Evolutionary conservation across 35 echinoderm and acorn worm species (phyloP), one percentile per base, ranked within the genome.

Genomic region (Heliocidaris tuberculata): DNA sequence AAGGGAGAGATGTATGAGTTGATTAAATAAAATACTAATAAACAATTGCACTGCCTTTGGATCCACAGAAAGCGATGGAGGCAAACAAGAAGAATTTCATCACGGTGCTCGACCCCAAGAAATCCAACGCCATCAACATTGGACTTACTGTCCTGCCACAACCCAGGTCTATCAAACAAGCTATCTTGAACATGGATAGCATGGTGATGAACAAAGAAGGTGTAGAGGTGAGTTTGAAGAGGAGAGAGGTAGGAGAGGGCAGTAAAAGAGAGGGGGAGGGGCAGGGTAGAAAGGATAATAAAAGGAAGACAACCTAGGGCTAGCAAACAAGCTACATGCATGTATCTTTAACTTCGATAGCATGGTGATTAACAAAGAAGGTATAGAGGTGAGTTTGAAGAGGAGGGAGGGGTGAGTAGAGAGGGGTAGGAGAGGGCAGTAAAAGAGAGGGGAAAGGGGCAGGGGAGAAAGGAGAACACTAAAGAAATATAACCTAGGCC

Each of bases 51-150:
- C 21, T 78, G 19, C 65, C 65, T 24, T 78, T n/a, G 65, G 27
- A 48, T 86, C 31, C 56, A 10, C 88, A 99, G 98, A 97, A 99
- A 99, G 94, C 85, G 5, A 90, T 94, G 32, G 98, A 99, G 85
- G 95, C 95, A 13, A 92, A 71, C 56, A 97, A 99, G 97, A 99
- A 99, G 95, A 96, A 97, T 59, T 95, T 97, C 59, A 95, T 99
- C 90, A 97, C 95, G 0, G 97, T 99, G 0, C 92, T 99, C 24
- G 96, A 97, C 60, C 94, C 97, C 32, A 99, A 99, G 78, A 92
- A 96, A 49, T 99, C 98, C 47, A 99, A 99, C 95, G 97, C 95
- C 30, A 99, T 99, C 60, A 99, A 99, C 94, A 99, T 99, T 70
- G 98, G 96, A 49, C 93, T 99, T 85, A 99, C 98, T 7, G 98